These are phyloP conservation scores for Pandemis cinnamomeana DNA, from an alignment of 2,888 invertebrate genomes.

Conservation along the genomic window DNA sequence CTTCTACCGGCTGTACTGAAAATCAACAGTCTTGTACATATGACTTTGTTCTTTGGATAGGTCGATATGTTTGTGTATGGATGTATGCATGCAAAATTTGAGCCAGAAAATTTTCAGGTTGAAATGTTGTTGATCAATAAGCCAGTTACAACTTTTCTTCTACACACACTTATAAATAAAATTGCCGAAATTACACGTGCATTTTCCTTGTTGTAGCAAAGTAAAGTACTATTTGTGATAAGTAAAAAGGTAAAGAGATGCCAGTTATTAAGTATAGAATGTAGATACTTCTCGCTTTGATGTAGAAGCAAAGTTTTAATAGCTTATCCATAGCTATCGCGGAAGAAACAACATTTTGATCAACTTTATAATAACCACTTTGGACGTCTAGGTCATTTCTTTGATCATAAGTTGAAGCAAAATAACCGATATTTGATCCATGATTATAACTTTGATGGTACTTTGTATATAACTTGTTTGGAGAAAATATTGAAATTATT, in stretches of 20 bases:
- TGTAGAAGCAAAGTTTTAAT: slow-evolving; percentile 20
- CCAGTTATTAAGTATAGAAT: neutral
- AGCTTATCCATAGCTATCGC: slow-evolving; percentile 12
- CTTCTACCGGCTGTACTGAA: no score
- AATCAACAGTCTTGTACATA: no score
- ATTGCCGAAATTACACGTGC: no score
- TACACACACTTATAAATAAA: no score
- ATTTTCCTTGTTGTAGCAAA: no score
- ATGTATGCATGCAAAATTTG: no score
- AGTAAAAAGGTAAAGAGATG: neutral
- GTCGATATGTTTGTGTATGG: no score
- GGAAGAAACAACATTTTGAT: slow-evolving; percentile 21
- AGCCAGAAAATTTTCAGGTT: no score
- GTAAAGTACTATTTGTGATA: neutral
- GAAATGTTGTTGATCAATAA: no score
- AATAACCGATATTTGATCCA: slow-evolving; percentile 13
- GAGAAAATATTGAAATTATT: no score
- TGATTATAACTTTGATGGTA: neutral
- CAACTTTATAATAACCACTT: slow-evolving; percentile 22
- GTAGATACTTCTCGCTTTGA: slow-evolving; percentile 13
- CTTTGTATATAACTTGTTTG: neutral
- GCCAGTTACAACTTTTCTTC: no score
- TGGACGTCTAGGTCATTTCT: slow-evolving; percentile 3
- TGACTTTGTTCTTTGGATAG: no score
- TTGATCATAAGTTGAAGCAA: slow-evolving; percentile 10